Conservation (phyloP, 2,888 invertebrate genomes). For the Chloromyia formosa region DNA sequence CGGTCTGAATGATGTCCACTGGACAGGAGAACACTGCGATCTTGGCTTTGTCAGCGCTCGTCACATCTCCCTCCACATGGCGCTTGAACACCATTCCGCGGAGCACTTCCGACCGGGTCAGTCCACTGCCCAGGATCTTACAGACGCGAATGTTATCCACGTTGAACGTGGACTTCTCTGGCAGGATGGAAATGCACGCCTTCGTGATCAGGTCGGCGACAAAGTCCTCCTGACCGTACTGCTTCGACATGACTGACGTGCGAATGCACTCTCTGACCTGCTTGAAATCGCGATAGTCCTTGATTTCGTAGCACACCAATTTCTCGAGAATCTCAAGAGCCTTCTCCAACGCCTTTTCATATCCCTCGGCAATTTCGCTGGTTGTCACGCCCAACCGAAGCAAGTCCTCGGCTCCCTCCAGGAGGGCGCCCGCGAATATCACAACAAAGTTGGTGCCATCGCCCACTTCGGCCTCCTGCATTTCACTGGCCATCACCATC, state of each 20-base stretch:
- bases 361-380: constrained; percentile 95
- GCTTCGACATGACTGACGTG: constrained; percentile 94
- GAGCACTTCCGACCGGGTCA: constrained; percentile 81
- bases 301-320: constrained; percentile 81
- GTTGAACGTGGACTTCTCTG: constrained; percentile 89
- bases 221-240: constrained; percentile 96
- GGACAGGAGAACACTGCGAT: constrained; percentile 95
- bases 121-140: constrained; percentile 82
- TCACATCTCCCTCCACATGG: constrained; percentile 91
- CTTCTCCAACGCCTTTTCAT: constrained; percentile 89
- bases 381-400: constrained; percentile 95
- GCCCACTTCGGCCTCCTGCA: constrained; percentile 98
- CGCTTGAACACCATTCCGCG: constrained; percentile 99
- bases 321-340: constrained; percentile 88
- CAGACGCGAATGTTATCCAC: constrained; percentile 97
- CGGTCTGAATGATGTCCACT: constrained; percentile 94
- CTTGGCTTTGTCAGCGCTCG: constrained; percentile 81
- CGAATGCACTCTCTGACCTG: constrained; percentile 79
- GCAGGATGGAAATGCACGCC: constrained; percentile 88
- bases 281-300: constrained; percentile 70
- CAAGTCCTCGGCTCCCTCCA: constrained; percentile 92
- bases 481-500: constrained; percentile 94
- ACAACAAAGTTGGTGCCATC: constrained; percentile 99
- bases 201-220: constrained; percentile 84
- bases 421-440: constrained; percentile 89